Evolutionary conservation across 2,113 vertebrate species (phyloP).

Genomic region (Ammospiza nelsoni): DNA sequence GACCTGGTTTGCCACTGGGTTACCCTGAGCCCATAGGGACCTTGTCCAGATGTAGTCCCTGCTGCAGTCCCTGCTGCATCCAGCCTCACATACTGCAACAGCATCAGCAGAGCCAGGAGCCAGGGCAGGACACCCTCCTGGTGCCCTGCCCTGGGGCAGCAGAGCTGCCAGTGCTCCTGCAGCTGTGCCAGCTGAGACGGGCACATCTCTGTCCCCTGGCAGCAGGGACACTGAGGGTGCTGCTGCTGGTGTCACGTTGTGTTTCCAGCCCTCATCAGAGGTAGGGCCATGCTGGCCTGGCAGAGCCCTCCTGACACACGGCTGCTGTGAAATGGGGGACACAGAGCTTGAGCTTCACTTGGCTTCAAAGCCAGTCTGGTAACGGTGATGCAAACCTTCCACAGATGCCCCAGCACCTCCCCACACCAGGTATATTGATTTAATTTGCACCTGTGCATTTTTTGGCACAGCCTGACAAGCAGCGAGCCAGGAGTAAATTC

Average conservation of each 20-base stretch:
- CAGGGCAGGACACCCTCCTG: background rate
- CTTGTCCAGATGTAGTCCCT: background rate
- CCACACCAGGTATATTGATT: conserved; percentile 37
- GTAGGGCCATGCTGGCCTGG: background rate
- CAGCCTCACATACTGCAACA: too few relatives aligned
- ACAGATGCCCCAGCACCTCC: background rate
- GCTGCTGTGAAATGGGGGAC: background rate
- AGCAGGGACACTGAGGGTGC: background rate
- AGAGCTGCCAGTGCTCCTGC: background rate
- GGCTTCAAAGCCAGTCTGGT: background rate
- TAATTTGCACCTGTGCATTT: conserved; percentile 57
- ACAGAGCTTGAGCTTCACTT: rapidly evolving
- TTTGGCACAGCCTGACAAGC: background rate
- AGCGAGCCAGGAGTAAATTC: conserved; percentile 27
- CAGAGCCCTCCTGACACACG: background rate
- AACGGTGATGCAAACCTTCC: background rate
- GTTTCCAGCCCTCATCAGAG: background rate
- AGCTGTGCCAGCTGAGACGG: background rate
- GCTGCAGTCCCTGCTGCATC: too few relatives aligned
- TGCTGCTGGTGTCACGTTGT: rapidly evolving
- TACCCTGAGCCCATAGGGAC: rapidly evolving
- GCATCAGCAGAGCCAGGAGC: too few relatives aligned
- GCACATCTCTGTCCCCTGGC: background rate
- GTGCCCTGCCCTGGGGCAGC: too few relatives aligned
- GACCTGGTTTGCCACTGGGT: background rate